Evolutionary conservation across 2,113 vertebrate genomes (phyloP), one percentile per base, ranked within the genome.

Genomic region (Sturnus vulgaris): DNA sequence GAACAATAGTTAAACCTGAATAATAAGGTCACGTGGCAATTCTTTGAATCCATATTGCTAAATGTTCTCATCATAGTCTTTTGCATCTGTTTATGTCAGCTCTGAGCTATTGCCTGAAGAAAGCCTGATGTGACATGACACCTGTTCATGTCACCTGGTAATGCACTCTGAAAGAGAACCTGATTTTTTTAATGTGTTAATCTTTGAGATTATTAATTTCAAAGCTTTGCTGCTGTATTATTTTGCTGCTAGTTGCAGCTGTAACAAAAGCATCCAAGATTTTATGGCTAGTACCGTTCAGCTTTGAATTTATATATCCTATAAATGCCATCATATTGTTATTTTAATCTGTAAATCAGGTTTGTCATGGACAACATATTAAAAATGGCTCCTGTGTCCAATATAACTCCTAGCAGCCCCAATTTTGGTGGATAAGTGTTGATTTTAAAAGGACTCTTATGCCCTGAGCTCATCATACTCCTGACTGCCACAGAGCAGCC

Each of bases 281-380:
- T 88, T 97, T 94, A 86, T 73, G 23, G 42, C 86, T 83, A 35
- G 64, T 85, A 69, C 83, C 85, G 73, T 96, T 97, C 96, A 91
- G 92, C 84, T 96, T 95, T 80, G 94, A 97, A 92, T 97, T 96
- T 97, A 95, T 94, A 87, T 31, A 91, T 97, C 94, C 82, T 94
- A 92, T 97, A 97, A 97, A 97, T 96, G 93, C 93, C 93, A 83
- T 81, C 93, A 95, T 85, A 83, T 93, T 92, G 88, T 96, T 97
- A 91, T 97, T 97, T 97, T 97, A 95, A 98, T 97, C 96, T 88
- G 84, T 96, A 98, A 97, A 97, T 98, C 95, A 50, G 84, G 86
- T 97, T 97, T 98, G 96, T 97, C 94, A 28, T 59, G 82, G 80
- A 21, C 83, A 92, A 82, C 94, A 97, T 82, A 84, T 96, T 96